These are phyloP conservation scores for Coturnix japonica DNA, from an alignment of 2,113 vertebrate genomes.

Conservation along the genomic window DNA sequence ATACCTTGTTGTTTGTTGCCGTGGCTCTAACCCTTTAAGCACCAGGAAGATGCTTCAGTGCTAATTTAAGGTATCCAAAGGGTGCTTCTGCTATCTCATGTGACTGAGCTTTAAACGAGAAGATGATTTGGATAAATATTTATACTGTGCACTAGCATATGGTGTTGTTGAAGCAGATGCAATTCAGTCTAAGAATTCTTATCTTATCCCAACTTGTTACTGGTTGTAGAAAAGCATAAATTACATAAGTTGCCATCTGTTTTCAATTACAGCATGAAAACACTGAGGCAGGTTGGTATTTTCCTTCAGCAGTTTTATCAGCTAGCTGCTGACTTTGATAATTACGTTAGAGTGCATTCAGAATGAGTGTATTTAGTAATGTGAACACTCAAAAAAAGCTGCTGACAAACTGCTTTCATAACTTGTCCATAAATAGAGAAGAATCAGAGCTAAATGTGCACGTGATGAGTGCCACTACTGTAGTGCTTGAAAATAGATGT, in stretches of 20 bases:
- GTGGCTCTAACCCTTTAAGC: not conserved
- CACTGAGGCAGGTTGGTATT: conserved; percentile 48
- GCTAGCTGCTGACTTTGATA: not conserved
- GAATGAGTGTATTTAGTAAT: conserved; percentile 41
- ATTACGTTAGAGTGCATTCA: conserved; percentile 15
- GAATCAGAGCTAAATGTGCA: not conserved
- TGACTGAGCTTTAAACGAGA: conserved; percentile 33
- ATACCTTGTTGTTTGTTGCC: not conserved
- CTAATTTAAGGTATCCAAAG: not conserved
- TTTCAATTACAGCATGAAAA: conserved; percentile 63
- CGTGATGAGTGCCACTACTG: not conserved
- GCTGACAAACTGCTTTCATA: conserved; percentile 53
- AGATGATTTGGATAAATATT: conserved; percentile 65
- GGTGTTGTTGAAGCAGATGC: conserved; percentile 59
- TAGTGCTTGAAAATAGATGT: not conserved
- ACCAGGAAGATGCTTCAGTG: not conserved
- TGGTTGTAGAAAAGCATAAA: conserved; percentile 52
- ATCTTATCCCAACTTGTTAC: conserved; percentile 40
- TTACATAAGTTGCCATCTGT: conserved; percentile 29
- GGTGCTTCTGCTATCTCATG: not conserved
- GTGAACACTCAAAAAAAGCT: conserved; percentile 40
- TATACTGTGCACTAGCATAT: conserved; percentile 52
- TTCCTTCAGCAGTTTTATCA: conserved; percentile 38
- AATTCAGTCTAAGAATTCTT: conserved; percentile 39
- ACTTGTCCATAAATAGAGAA: conserved; percentile 54